Evolutionary conservation across 2,113 vertebrate genomes (phyloP).

Genomic region (Phaetusa simplex): DNA sequence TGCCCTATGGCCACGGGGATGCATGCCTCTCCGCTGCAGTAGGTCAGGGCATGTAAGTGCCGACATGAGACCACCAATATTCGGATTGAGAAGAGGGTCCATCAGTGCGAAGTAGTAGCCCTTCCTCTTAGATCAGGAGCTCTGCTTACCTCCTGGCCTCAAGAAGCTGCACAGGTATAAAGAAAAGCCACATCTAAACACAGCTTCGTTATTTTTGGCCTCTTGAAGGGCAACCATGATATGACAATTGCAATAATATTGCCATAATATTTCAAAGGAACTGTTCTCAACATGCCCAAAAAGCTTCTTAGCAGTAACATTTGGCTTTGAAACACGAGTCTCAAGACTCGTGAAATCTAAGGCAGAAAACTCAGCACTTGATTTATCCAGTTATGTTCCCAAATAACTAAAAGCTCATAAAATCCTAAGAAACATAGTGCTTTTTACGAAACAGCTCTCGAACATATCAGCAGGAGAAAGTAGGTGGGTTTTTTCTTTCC

Average conservation of each 20-base stretch:
- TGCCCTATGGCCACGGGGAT: fast-evolving
- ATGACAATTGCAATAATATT: neutral
- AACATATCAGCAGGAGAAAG: neutral
- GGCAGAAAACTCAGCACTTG: neutral
- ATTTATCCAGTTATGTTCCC: neutral
- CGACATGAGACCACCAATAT: neutral
- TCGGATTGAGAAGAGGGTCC: fast-evolving
- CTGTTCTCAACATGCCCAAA: neutral
- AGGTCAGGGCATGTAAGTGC: no score
- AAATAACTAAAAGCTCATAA: neutral
- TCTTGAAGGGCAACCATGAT: neutral
- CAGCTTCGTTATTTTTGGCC: neutral
- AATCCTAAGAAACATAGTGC: neutral
- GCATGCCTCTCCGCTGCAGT: neutral
- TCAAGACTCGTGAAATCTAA: neutral
- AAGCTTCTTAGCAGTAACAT: neutral
- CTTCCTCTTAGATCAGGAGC: neutral
- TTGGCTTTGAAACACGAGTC: neutral
- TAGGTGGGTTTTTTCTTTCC: neutral
- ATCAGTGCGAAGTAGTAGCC: neutral
- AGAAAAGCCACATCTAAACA: neutral
- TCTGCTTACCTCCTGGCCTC: neutral
- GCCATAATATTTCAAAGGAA: neutral
- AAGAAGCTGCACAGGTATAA: neutral
- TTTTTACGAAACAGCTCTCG: neutral